Evolutionary conservation across 2,797 vertebrate genomes (phyloP).

Genomic region (Scomberomorus guttatus): DNA sequence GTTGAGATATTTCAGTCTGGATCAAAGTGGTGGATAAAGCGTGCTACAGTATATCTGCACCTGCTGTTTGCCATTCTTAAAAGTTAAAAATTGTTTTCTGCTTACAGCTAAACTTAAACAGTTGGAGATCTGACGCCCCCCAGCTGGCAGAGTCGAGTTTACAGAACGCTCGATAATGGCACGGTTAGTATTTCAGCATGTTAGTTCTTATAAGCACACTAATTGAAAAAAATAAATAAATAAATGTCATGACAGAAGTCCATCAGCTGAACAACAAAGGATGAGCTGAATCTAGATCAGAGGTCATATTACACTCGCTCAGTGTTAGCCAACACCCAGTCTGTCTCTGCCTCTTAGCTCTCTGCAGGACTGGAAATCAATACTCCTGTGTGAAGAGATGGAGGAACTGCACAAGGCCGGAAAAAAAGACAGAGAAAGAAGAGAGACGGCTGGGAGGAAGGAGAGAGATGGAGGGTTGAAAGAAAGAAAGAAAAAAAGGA

Average conservation of each 20-base stretch:
- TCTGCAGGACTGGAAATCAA: slow-evolving; percentile 56
- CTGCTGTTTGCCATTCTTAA: too few relatives aligned
- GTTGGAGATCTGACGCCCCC: not conserved
- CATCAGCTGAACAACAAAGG: not conserved
- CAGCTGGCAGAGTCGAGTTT: not conserved
- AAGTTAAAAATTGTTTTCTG: too few relatives aligned
- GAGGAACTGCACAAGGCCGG: slow-evolving; percentile 3
- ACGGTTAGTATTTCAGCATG: too few relatives aligned
- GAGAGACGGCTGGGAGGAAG: not conserved
- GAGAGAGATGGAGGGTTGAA: not conserved
- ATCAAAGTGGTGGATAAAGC: too few relatives aligned
- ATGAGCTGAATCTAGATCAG: not conserved
- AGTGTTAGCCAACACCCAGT: slow-evolving; percentile 34
- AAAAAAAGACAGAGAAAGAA: not conserved
- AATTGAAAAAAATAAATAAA: not conserved
- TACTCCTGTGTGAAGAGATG: slow-evolving; percentile 38
- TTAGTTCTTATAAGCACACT: not conserved
- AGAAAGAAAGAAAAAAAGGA: too few relatives aligned
- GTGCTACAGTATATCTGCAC: too few relatives aligned
- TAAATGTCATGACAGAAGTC: not conserved
- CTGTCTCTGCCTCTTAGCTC: slow-evolving; percentile 14
- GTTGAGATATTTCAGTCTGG: too few relatives aligned
- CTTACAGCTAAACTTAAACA: not conserved
- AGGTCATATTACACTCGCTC: not conserved
- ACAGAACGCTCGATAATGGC: too few relatives aligned